Evolutionary conservation across 2,888 invertebrate species (phyloP).

Genomic region (Bellardia bayeri): DNA sequence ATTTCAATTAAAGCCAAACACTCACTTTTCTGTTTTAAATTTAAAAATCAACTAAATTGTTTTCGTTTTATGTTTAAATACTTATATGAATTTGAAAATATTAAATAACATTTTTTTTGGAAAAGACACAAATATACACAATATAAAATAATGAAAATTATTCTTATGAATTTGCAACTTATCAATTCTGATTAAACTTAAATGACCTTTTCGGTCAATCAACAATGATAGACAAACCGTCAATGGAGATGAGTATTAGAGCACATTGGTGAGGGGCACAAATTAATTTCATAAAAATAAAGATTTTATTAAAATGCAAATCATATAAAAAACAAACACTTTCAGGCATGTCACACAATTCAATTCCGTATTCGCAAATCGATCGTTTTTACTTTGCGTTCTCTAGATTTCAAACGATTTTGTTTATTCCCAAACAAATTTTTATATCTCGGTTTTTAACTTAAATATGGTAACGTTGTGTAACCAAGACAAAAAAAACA

Average conservation of each 20-base stretch:
- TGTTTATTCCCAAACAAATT: no score
- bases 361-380: no score
- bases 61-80: background rate
- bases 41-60: constrained; percentile 50
- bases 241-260: background rate
- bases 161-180: background rate
- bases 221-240: background rate
- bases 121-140: background rate
- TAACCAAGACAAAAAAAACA: no score
- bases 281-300: background rate
- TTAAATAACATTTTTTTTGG: background rate
- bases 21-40: constrained; percentile 49
- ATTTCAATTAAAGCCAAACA: background rate
- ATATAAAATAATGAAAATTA: background rate
- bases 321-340: no score
- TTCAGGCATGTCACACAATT: no score
- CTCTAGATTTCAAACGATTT: no score
- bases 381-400: no score
- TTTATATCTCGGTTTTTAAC: no score
- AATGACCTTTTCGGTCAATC: constrained; percentile 24
- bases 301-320: no score
- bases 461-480: no score
- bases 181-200: background rate
- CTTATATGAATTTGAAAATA: constrained; percentile 36
- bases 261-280: background rate